Percentiles rank a stretch among this genome's conserved stretches.
Conservation (phyloP, 2,113 vertebrate genomes). For the Calidris pugnax region DNA sequence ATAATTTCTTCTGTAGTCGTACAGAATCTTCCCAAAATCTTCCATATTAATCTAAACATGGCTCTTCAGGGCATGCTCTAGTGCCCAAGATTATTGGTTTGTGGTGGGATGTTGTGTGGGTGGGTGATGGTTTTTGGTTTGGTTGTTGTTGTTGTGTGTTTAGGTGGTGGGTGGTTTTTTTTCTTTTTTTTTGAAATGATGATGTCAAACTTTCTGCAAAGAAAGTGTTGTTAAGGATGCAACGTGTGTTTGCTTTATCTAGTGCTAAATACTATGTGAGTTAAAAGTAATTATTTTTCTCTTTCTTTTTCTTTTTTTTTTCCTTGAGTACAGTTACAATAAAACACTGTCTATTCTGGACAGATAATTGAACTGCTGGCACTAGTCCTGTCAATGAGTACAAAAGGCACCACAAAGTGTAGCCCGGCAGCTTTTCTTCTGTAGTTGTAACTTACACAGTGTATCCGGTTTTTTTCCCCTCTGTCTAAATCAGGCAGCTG, state of each 20-base stretch:
- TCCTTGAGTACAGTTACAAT: neutral
- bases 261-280: neutral
- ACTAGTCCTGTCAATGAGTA: neutral
- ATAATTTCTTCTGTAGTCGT: neutral
- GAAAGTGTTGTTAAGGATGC: too few relatives aligned
- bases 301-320: too few relatives aligned
- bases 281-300: neutral
- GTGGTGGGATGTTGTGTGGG: too few relatives aligned
- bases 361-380: neutral
- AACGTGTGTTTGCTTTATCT: neutral
- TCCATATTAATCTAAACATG: neutral
- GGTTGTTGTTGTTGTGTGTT: too few relatives aligned
- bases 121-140: too few relatives aligned
- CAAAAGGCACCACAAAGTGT: neutral
- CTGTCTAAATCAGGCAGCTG: constrained; percentile 36
- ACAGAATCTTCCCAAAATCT: neutral
- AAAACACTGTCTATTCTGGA: neutral
- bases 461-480: neutral
- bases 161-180: too few relatives aligned
- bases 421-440: neutral
- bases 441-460: neutral
- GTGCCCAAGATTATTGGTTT: too few relatives aligned
- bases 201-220: too few relatives aligned
- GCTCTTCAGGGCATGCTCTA: too few relatives aligned
- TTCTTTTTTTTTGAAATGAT: too few relatives aligned